Base-by-base conservation (phyloP, 30 jellyfish, hydroid and myxozoan genomes). In the Cassiopea andromeda region DNA sequence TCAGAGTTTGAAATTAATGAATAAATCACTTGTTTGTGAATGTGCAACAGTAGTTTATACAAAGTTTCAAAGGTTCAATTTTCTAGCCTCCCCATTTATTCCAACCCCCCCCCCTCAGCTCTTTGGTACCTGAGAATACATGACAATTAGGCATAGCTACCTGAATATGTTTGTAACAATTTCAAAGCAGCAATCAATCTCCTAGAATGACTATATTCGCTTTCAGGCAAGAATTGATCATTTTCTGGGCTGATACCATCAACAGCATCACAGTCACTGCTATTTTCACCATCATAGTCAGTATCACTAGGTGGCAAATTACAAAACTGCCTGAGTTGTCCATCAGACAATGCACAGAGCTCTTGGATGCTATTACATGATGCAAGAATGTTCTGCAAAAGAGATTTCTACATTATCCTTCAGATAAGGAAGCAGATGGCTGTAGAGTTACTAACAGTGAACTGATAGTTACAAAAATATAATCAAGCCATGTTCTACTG, bases 161-260 rank as follows among this genome's bases (percentile, higher is more conserved):
- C 94, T 58, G 95, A 84, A 81, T 83, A 93, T 59, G 84, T 66
- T 80, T 96, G 82, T 75, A 93, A 80, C 38, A 93, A 89, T 67
- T 82, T 89, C 77, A 89, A 47, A 1, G 98, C 98, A 48, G 96
- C 83, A 17, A 81, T 89, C 92, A 93, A 88, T 61, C 98, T 70
- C 88, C 71, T 85, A 49, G 86, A 73, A 57, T 81, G 89, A 18
- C 77, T 75, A 45, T 66, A 67, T 17, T 85, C 91, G 27, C 85
- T 82, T 49, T 87, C 90, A 18, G 89, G 54, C 60, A 69, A 1
- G 38, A 47, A n/a, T 7, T 19, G 50, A 7, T 71, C 75, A 44
- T 83, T 69, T 38, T 69, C 91, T 2, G 18, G 50, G 15, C 68
- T 60, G 60, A 66, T 54, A 7, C 67, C 82, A 82, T 66, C 90